Evolutionary conservation across 2,113 vertebrate genomes (phyloP).

Genomic region (Ictidomys tridecemlineatus): DNA sequence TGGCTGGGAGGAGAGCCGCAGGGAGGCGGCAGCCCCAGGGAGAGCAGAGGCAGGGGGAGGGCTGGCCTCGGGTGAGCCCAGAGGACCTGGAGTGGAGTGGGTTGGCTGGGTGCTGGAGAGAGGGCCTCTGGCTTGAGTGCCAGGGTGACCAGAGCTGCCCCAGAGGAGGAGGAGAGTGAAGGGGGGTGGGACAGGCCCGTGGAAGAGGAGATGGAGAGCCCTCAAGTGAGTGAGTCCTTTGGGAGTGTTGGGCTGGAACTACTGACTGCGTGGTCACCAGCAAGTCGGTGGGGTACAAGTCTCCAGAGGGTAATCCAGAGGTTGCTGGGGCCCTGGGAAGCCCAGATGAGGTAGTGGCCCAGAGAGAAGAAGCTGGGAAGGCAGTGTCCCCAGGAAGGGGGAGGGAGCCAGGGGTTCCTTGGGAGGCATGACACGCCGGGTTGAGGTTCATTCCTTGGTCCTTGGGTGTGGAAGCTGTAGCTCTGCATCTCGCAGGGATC

Average conservation of each 20-base stretch:
- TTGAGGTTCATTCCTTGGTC: not conserved
- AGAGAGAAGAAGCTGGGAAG: not conserved
- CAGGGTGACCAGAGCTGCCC: not conserved
- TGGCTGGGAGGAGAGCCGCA: not conserved
- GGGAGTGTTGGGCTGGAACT: not conserved
- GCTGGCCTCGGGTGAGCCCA: not conserved
- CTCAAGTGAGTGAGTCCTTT: not conserved
- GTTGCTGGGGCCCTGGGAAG: not conserved
- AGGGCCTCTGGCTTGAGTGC: not conserved
- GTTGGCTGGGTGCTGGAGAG: not conserved
- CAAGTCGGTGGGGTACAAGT: not conserved
- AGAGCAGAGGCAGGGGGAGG: not conserved
- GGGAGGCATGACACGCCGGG: rapidly evolving
- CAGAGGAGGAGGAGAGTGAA: not conserved
- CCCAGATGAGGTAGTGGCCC: not conserved
- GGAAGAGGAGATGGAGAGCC: not conserved
- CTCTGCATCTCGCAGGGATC: not conserved
- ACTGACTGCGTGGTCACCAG: not conserved
- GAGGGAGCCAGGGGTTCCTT: not conserved
- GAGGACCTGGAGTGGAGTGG: not conserved
- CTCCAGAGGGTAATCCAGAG: not conserved
- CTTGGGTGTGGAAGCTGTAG: not conserved
- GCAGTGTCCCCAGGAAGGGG: not conserved
- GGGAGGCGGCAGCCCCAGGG: too few relatives aligned
- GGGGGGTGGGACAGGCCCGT: not conserved